Evolutionary conservation across 2,797 vertebrate genomes (phyloP).

Genomic region (Myotis findleyi): DNA sequence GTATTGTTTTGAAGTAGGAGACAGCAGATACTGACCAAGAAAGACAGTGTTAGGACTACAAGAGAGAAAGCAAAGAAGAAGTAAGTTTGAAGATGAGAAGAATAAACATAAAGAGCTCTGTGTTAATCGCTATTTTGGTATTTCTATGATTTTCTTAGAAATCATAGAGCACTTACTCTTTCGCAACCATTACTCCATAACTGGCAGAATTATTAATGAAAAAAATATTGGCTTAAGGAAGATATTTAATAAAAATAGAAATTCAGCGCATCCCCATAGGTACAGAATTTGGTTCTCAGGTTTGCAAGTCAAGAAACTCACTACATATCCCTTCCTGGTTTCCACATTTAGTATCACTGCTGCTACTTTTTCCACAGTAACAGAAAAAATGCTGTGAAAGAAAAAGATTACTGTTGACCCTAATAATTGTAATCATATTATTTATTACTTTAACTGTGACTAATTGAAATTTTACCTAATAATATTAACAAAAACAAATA

Average conservation of each 20-base stretch:
- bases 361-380: neutral
- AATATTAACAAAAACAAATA: neutral
- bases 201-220: neutral
- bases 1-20: neutral
- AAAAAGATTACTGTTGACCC: neutral
- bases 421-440: neutral
- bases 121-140: neutral
- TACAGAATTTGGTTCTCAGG: neutral
- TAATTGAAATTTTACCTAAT: neutral
- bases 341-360: neutral
- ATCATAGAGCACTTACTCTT: neutral
- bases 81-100: slow-evolving; percentile 3
- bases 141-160: neutral
- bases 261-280: neutral
- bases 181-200: neutral
- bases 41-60: neutral
- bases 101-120: neutral
- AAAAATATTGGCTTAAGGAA: slow-evolving; percentile 20
- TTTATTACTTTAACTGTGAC: neutral
- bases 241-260: neutral
- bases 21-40: neutral
- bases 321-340: neutral
- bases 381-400: neutral
- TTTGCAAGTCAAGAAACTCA: slow-evolving; percentile 35
- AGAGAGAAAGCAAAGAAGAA: neutral